These are phyloP conservation scores for Haliclystus octoradiatus DNA, from an alignment of 30 jellyfish, hydroid and myxozoan genomes.

Conservation along the genomic window DNA sequence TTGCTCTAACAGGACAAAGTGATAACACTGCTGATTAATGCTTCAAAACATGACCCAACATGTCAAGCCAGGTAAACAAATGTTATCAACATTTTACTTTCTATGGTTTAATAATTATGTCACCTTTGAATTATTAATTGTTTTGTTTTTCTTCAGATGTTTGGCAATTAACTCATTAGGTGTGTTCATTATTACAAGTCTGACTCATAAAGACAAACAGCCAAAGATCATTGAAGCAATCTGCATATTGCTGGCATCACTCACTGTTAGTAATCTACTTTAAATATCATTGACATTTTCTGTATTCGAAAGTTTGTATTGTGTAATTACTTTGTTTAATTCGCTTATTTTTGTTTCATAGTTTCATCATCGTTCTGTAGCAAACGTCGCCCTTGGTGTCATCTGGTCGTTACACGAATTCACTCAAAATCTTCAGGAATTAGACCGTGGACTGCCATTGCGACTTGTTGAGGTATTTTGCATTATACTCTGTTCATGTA, in stretches of 20 bases:
- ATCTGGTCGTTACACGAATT: constrained; percentile 43
- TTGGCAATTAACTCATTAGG: constrained; percentile 73
- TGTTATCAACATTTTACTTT: neutral
- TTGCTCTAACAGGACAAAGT: constrained; percentile 76
- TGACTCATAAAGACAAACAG: constrained; percentile 64
- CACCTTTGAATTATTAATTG: neutral
- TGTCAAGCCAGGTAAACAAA: constrained; percentile 86
- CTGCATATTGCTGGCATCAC: constrained; percentile 41
- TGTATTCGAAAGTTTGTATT: neutral
- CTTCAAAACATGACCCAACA: constrained; percentile 91
- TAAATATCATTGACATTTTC: neutral
- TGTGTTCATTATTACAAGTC: constrained; percentile 51
- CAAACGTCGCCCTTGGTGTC: constrained; percentile 80
- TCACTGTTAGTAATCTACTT: constrained; percentile 44
- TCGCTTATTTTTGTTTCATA: neutral
- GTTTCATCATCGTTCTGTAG: constrained; percentile 79
- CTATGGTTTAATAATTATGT: neutral
- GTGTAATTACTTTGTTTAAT: neutral
- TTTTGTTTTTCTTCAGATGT: constrained; percentile 35
- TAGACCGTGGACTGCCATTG: constrained; percentile 58
- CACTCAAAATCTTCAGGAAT: constrained; percentile 21
- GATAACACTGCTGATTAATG: constrained; percentile 24
- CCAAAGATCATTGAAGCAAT: constrained; percentile 55
- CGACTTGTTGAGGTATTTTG: constrained; percentile 61
- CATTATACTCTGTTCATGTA: neutral